Evolutionary conservation across 2,797 vertebrate species (phyloP).

Genomic region (Strix occidentalis): DNA sequence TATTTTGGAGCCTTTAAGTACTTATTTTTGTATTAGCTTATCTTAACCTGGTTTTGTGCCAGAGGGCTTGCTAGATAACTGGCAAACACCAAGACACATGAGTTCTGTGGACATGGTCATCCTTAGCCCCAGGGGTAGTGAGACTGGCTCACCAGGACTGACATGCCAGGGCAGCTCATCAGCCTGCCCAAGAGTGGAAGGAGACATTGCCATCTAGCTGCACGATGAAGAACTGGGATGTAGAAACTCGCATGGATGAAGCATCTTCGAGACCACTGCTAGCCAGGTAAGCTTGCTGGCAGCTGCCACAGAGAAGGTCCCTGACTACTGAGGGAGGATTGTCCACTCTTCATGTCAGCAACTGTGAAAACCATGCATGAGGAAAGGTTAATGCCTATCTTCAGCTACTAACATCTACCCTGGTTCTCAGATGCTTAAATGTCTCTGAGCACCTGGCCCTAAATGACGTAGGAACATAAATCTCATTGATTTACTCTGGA

Average conservation of each 20-base stretch:
- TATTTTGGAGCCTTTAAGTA: background rate
- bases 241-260: background rate
- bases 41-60: background rate
- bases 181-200: background rate
- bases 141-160: background rate
- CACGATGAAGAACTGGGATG: background rate
- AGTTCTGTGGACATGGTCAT: background rate
- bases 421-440: background rate
- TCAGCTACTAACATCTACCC: background rate
- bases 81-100: background rate
- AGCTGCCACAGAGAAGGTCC: background rate
- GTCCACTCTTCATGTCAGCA: background rate
- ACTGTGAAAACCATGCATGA: background rate
- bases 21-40: background rate
- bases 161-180: background rate
- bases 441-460: background rate
- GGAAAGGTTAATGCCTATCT: background rate
- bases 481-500: background rate
- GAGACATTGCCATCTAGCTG: slow-evolving; percentile 52
- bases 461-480: background rate
- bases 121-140: accelerated
- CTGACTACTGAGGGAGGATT: background rate
- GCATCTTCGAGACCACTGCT: background rate
- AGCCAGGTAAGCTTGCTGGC: background rate
- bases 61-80: background rate